Conservation (phyloP, 1,140 invertebrate genomes). For the Chelonus insularis region DNA sequence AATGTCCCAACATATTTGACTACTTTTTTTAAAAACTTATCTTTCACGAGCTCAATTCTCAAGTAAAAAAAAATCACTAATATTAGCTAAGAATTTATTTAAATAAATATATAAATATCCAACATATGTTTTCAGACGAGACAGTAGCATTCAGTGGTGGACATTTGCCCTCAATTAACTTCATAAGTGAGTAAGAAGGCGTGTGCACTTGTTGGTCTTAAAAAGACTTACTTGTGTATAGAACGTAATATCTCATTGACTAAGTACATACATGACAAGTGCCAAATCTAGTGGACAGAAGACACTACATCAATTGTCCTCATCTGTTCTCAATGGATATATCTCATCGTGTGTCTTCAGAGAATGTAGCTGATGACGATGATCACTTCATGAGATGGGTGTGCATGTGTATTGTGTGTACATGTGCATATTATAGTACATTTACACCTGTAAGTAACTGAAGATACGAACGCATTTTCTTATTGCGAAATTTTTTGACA, state of each 20-base stretch:
- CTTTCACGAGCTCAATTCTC: no score
- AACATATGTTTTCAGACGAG: slow-evolving; percentile 53
- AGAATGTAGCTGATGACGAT: background rate
- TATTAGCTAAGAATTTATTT: no score
- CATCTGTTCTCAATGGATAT: background rate
- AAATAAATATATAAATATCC: no score
- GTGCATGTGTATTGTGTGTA: no score
- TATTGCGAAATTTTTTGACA: background rate
- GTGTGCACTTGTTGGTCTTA: slow-evolving; percentile 50
- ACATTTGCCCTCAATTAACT: slow-evolving; percentile 62
- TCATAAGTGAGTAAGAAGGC: slow-evolving; percentile 61
- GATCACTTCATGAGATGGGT: background rate
- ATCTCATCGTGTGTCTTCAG: background rate
- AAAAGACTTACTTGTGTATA: slow-evolving; percentile 35
- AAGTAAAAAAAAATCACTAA: no score
- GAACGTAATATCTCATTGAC: slow-evolving; percentile 33
- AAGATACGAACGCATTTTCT: background rate
- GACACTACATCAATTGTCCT: background rate
- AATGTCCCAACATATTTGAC: no score
- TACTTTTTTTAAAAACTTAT: no score
- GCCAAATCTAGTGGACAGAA: slow-evolving; percentile 34
- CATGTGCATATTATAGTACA: no score
- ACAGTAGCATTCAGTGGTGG: slow-evolving; percentile 50
- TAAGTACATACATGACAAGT: slow-evolving; percentile 22
- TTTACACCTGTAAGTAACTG: background rate